phyloP scores from a whole-genome alignment of 2,888 invertebrate species.

The Drosophila anceps region DNA sequence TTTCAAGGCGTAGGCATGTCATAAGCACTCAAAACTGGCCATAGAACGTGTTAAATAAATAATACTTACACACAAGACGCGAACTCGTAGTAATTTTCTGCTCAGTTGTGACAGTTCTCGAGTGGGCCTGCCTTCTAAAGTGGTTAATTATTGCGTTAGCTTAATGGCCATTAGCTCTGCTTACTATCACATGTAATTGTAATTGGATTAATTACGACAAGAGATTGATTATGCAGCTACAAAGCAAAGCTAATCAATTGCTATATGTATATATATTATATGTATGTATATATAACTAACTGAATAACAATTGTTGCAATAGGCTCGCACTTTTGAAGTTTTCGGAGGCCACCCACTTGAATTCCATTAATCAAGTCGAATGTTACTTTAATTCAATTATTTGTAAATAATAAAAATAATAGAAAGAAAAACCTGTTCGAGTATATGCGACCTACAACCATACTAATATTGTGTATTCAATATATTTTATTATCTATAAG shows the following conservation, averaged over 20 bases:
- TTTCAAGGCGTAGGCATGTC: conserved; percentile 40
- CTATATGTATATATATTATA: background rate
- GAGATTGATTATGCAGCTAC: conserved; percentile 40
- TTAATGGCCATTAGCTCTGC: conserved; percentile 59
- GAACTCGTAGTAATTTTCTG: conserved; percentile 28
- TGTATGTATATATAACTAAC: background rate
- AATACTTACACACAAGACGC: conserved; percentile 22
- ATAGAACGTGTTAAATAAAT: conserved; percentile 45
- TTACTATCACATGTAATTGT: conserved; percentile 57
- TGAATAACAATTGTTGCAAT: conserved; percentile 53
- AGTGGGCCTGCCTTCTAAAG: conserved; percentile 53
- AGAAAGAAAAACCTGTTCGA: background rate
- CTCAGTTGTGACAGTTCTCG: conserved; percentile 70
- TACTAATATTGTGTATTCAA: conserved; percentile 2
- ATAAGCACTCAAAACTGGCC: conserved; percentile 36
- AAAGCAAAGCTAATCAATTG: conserved; percentile 13
- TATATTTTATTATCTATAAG: background rate
- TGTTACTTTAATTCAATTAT: conserved; percentile 62
- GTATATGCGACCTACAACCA: conserved; percentile 8
- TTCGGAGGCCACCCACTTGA: conserved; percentile 61
- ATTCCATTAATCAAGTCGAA: conserved; percentile 57
- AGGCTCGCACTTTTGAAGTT: conserved; percentile 27
- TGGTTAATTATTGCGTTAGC: conserved; percentile 64
- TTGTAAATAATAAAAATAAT: conserved; percentile 44
- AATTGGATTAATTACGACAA: conserved; percentile 61